Conservation (phyloP, 2,113 vertebrate species). For the Pachycephala philippinensis region DNA sequence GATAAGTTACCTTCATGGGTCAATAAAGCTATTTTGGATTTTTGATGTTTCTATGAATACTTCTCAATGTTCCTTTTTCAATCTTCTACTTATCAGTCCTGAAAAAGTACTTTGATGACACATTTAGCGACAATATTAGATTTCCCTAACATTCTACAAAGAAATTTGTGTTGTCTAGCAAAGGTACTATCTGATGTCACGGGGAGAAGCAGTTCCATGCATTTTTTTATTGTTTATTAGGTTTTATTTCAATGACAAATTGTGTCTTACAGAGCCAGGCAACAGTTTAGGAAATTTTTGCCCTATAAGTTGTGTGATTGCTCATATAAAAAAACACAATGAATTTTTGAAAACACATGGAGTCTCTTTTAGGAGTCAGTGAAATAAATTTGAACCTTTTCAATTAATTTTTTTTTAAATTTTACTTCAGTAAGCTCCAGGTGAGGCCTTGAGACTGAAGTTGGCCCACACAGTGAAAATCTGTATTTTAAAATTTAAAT, state of each 20-base stretch:
- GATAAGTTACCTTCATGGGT: background rate
- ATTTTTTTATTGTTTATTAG: background rate
- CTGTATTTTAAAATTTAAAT: background rate
- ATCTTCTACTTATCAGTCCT: background rate
- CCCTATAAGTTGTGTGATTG: background rate
- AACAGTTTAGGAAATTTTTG: background rate
- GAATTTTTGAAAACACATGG: background rate
- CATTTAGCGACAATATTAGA: background rate
- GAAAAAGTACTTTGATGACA: background rate
- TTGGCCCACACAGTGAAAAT: background rate
- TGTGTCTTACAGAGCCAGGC: background rate
- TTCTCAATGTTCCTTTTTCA: background rate
- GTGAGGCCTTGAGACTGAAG: background rate
- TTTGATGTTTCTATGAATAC: background rate
- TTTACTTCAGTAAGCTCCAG: background rate
- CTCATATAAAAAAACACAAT: background rate
- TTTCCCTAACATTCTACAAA: background rate
- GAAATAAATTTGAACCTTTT: background rate
- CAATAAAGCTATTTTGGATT: background rate
- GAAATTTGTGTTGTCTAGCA: background rate
- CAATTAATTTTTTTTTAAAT: background rate
- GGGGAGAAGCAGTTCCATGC: background rate
- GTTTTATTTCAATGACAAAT: background rate
- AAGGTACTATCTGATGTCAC: background rate
- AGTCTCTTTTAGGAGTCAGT: background rate